Percentiles rank a stretch among this genome's conserved stretches.
These are phyloP conservation scores for Todiramphus saurophagus DNA, from an alignment of 2,113 vertebrate genomes.

Conservation along the genomic window DNA sequence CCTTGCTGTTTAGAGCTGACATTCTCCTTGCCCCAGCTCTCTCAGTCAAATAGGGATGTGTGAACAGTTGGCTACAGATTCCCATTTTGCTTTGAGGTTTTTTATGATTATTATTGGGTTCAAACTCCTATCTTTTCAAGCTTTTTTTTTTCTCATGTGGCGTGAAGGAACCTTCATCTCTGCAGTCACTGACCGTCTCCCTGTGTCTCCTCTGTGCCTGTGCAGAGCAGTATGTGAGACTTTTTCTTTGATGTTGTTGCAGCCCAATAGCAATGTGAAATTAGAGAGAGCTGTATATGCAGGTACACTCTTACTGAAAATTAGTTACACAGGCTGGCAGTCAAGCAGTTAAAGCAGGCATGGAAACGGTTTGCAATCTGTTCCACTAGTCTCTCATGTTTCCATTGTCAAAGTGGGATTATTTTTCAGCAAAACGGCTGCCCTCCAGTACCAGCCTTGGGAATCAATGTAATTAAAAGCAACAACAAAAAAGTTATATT, in stretches of 20 bases:
- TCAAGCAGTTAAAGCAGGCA: slow-evolving; percentile 54
- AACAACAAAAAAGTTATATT: not conserved
- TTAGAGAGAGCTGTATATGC: not conserved
- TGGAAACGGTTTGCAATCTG: slow-evolving; percentile 42
- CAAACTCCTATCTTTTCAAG: not conserved
- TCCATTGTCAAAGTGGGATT: not conserved
- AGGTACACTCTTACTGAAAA: not conserved
- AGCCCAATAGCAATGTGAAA: not conserved
- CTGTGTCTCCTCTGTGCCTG: not conserved
- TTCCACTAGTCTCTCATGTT: slow-evolving; percentile 19
- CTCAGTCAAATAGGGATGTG: not conserved
- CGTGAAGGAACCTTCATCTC: not conserved
- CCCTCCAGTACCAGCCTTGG: not conserved
- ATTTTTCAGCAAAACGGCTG: not conserved
- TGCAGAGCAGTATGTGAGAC: not conserved
- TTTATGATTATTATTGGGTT: not conserved
- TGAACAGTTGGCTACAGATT: not conserved
- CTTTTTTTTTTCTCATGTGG: not conserved
- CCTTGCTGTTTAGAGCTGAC: not conserved
- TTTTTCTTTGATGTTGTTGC: not conserved
- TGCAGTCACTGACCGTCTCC: not conserved
- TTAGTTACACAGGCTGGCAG: slow-evolving; percentile 20
- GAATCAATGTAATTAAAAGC: slow-evolving; percentile 53
- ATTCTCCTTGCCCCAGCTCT: not conserved
- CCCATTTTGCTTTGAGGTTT: accelerated